Evolutionary conservation across 2,797 vertebrate genomes (phyloP).

Genomic region (Acipenser oxyrinchus): DNA sequence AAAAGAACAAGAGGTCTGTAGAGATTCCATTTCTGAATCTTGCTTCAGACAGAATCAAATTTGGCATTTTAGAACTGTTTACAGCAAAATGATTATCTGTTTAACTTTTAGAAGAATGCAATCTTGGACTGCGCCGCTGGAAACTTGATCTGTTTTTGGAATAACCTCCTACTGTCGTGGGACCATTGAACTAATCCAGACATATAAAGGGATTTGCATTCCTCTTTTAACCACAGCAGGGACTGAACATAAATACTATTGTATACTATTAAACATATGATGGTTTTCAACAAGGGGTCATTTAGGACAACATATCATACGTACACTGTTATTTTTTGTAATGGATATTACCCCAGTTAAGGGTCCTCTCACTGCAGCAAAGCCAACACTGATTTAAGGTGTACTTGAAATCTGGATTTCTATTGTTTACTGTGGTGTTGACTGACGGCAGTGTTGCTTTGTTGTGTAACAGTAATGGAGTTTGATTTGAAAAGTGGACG

Average conservation of each 20-base stretch:
- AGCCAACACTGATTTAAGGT: no score
- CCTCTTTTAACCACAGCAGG: background rate
- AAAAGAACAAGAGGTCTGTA: slow-evolving; percentile 36
- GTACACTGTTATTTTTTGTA: no score
- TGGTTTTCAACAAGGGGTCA: no score
- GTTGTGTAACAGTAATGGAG: no score
- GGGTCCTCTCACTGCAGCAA: no score
- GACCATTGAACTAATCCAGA: slow-evolving; percentile 16
- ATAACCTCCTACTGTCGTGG: slow-evolving; percentile 37
- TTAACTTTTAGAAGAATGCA: slow-evolving; percentile 48
- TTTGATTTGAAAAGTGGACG: no score
- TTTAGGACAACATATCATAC: no score
- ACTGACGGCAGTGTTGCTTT: no score
- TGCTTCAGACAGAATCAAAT: slow-evolving; percentile 33
- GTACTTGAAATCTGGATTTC: no score
- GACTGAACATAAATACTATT: slow-evolving; percentile 2
- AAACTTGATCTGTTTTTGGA: slow-evolving; percentile 33
- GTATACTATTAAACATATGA: slow-evolving; percentile 10
- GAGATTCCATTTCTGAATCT: slow-evolving; percentile 34
- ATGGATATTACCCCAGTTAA: no score
- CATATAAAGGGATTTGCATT: slow-evolving; percentile 11
- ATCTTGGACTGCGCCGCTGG: slow-evolving; percentile 35
- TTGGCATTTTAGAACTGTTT: slow-evolving; percentile 31
- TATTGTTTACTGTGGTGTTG: no score
- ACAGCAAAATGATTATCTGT: slow-evolving; percentile 42